phyloP scores from a whole-genome alignment of 2,888 invertebrate species.

The Zelleria hepariella region DNA sequence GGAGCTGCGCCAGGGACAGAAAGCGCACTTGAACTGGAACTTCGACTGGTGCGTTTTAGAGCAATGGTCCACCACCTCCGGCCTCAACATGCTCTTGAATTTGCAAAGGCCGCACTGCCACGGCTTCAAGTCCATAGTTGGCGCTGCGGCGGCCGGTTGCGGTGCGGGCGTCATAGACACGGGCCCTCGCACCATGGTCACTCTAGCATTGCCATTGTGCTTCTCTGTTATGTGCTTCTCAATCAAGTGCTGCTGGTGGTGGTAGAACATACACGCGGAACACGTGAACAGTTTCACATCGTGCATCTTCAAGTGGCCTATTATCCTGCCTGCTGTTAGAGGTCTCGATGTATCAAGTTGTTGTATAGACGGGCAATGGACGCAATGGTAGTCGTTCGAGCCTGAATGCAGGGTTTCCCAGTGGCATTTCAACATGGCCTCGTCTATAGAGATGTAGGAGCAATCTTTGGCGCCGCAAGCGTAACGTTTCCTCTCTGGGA shows the following conservation, averaged over 20 bases:
- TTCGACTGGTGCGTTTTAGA: conserved; percentile 73
- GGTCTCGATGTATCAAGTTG: conserved; percentile 53
- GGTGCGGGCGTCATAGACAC: conserved; percentile 18
- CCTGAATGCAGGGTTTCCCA: conserved; percentile 79
- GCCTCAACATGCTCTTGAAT: conserved; percentile 71
- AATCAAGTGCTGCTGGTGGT: conserved; percentile 73
- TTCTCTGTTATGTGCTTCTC: conserved; percentile 77
- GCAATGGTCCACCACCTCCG: conserved; percentile 74
- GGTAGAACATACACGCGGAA: conserved; percentile 76
- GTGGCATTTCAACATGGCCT: conserved; percentile 79
- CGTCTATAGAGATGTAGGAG: conserved; percentile 79
- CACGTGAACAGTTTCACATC: conserved; percentile 81
- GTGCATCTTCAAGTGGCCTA: conserved; percentile 83
- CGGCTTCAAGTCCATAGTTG: conserved; percentile 69
- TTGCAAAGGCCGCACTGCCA: conserved; percentile 82
- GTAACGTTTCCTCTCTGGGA: conserved; percentile 72
- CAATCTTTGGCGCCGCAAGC: conserved; percentile 81
- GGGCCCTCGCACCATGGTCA: conserved; percentile 47
- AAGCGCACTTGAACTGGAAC: conserved; percentile 78
- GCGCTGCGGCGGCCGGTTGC: conserved; percentile 18
- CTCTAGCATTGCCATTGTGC: conserved; percentile 65
- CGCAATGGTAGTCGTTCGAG: conserved; percentile 74
- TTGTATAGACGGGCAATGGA: conserved; percentile 77
- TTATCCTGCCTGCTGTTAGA: conserved; percentile 73
- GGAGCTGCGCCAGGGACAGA: conserved; percentile 73